Evolutionary conservation across 53 echinoderm and acorn worm genomes (phyloP).

Genomic region (Stichopus horrens): DNA sequence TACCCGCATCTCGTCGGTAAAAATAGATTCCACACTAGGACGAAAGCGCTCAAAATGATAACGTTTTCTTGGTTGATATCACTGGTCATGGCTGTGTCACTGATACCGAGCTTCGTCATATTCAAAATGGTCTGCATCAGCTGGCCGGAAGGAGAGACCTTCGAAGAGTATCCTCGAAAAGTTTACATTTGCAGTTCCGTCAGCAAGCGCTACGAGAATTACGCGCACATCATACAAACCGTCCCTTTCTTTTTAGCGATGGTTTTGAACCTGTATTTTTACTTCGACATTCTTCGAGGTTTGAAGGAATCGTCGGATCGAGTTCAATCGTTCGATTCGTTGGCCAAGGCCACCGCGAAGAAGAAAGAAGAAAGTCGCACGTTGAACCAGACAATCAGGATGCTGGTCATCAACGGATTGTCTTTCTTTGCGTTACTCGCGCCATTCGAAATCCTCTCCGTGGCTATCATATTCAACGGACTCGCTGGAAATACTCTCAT

Average conservation of each 20-base stretch:
- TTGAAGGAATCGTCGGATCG: conserved; percentile 57
- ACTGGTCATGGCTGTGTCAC: conserved; percentile 48
- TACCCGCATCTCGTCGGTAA: conserved; percentile 58
- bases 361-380: conserved; percentile 47
- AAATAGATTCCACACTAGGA: conserved; percentile 36
- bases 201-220: conserved; percentile 31
- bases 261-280: conserved; percentile 44
- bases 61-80: conserved; percentile 51
- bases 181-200: conserved; percentile 27
- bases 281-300: conserved; percentile 56
- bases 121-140: conserved; percentile 29
- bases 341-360: conserved; percentile 39
- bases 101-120: conserved; percentile 48
- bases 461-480: conserved; percentile 17
- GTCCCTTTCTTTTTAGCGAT: conserved; percentile 66
- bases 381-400: conserved; percentile 29
- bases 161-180: conserved; percentile 29
- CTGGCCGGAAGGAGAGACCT: conserved; percentile 54
- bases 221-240: conserved; percentile 54
- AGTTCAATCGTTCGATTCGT: conserved; percentile 41
- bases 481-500: conserved; percentile 17
- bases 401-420: conserved; percentile 41
- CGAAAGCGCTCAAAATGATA: conserved; percentile 50
- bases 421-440: conserved; percentile 27
- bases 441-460: conserved; percentile 33